Conservation (phyloP, 2,797 vertebrate genomes). For the Crenichthys baileyi region DNA sequence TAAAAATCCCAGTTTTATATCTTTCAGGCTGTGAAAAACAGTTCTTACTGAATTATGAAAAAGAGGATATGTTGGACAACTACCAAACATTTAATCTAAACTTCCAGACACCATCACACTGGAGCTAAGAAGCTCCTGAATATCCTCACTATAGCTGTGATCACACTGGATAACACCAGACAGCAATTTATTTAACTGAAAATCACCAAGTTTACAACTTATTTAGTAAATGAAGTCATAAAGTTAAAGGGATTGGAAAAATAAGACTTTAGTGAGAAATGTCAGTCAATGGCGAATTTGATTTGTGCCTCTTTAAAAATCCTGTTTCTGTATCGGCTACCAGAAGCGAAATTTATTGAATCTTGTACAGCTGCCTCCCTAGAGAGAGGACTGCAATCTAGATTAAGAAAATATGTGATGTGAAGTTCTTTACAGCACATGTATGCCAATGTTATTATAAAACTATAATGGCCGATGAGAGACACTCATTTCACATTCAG, state of each 20-base stretch:
- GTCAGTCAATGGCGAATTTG: constrained; percentile 38
- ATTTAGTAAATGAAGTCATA: constrained; percentile 23
- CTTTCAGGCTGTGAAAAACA: constrained; percentile 11
- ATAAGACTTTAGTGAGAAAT: constrained; percentile 52
- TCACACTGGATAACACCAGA: constrained; percentile 29
- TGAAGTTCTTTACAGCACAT: constrained; percentile 50
- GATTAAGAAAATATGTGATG: constrained; percentile 37
- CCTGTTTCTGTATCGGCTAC: constrained; percentile 16
- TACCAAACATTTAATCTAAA: constrained; percentile 34
- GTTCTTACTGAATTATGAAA: constrained; percentile 9
- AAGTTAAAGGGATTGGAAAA: constrained; percentile 49
- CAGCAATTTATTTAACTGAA: constrained; percentile 22
- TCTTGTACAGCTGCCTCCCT: constrained; percentile 37
- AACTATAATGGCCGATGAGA: constrained; percentile 44
- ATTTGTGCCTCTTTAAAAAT: constrained; percentile 35
- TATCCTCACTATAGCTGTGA: constrained; percentile 17
- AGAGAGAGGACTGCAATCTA: constrained; percentile 47
- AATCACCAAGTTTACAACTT: constrained; percentile 22
- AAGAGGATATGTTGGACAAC: not conserved
- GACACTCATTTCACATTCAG: constrained; percentile 54
- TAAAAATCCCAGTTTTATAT: constrained; percentile 15
- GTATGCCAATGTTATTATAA: constrained; percentile 50
- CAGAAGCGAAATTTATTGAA: constrained; percentile 32
- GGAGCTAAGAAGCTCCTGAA: constrained; percentile 20
- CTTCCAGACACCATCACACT: constrained; percentile 7